A percentile compares a stretch with the other conserved stretches of the same genome.
phyloP scores from a whole-genome alignment of 1,140 invertebrate genomes.

The Colletes gigas region DNA sequence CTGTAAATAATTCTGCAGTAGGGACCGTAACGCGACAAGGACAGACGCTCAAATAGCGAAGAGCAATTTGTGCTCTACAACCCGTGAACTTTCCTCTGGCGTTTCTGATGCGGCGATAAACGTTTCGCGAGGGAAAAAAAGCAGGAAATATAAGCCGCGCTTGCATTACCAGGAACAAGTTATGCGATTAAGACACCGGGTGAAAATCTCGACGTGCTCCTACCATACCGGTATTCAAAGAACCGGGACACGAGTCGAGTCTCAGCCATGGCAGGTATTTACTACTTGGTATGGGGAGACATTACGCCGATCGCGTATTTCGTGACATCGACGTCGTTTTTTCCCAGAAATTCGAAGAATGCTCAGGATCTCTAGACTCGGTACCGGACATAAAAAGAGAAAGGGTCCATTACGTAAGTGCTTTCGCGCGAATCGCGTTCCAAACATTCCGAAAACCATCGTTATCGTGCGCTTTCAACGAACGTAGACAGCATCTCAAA shows the following conservation, averaged over 20 bases:
- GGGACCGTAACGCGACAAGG: background rate
- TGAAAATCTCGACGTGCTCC: conserved; percentile 50
- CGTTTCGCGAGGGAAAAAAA: background rate
- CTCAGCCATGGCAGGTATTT: conserved; percentile 44
- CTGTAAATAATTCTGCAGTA: background rate
- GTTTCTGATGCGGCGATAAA: conserved; percentile 41
- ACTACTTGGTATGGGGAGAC: conserved; percentile 34
- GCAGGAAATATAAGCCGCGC: conserved; percentile 49
- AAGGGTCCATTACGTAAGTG: conserved; percentile 36
- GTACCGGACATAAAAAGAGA: conserved; percentile 6
- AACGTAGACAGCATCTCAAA: background rate
- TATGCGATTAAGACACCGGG: conserved; percentile 46
- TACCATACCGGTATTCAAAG: conserved; percentile 53
- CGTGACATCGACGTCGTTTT: conserved; percentile 46
- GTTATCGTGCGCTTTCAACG: background rate
- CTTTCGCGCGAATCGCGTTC: conserved; percentile 34
- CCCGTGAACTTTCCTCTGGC: conserved; percentile 34
- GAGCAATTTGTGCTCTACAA: conserved; percentile 41
- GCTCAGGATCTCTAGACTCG: conserved; percentile 17
- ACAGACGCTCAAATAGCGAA: background rate
- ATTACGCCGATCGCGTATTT: conserved; percentile 44
- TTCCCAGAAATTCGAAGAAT: conserved; percentile 49
- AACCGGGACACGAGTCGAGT: conserved; percentile 41
- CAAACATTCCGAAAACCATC: conserved; percentile 24
- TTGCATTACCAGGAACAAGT: conserved; percentile 46